phyloP scores from a whole-genome alignment of 2,888 invertebrate species.

The Minunthozetes semirufus region DNA sequence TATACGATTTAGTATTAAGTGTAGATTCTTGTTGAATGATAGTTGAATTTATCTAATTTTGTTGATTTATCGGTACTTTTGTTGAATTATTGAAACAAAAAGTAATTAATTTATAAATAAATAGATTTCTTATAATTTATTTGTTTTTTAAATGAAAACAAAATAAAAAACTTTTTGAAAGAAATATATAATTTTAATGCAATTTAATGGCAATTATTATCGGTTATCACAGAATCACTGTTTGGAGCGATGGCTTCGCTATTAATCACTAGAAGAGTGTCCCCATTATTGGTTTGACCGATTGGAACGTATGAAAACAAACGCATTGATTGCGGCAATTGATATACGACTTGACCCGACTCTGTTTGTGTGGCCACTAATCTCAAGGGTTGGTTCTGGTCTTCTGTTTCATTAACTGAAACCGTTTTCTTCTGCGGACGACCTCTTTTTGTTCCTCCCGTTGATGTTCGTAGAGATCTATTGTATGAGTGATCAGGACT shows the following conservation, averaged over 20 bases:
- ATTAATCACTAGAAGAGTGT: not conserved
- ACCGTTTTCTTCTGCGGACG: not conserved
- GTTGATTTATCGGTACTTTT: no score
- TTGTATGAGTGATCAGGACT: not conserved
- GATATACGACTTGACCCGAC: not conserved
- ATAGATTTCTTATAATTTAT: no score
- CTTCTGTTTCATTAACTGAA: not conserved
- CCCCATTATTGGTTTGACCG: not conserved
- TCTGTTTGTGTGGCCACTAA: not conserved
- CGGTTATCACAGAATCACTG: no score
- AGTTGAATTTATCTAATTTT: no score
- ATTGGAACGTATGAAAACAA: no score
- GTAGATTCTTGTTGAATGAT: no score
- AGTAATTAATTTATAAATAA: no score
- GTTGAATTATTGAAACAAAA: not conserved
- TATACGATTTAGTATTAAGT: no score
- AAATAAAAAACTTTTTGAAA: no score
- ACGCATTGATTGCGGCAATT: not conserved
- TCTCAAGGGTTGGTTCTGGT: not conserved
- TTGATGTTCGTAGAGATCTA: not conserved
- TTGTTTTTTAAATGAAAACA: no score
- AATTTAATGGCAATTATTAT: no score
- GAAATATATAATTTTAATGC: no score
- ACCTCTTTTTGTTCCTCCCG: not conserved
- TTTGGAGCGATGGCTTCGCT: not conserved